phyloP scores from a whole-genome alignment of 2,888 invertebrate genomes.

The Trilocha varians region DNA sequence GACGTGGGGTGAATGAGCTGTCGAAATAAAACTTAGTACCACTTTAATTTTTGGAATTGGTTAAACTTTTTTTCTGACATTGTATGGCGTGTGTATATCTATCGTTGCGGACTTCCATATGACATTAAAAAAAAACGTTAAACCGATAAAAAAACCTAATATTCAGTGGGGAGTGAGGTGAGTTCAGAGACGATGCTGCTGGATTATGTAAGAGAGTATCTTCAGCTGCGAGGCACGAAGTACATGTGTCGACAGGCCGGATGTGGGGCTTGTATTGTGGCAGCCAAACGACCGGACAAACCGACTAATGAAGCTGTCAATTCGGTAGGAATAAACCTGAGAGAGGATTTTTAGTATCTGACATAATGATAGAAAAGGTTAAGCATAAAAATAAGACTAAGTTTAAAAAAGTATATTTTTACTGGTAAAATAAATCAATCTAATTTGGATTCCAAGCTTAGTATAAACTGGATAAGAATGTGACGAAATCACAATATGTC shows the following conservation, averaged over 20 bases:
- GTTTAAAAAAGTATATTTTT: background rate
- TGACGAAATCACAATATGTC: conserved; percentile 78
- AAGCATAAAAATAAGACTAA: conserved; percentile 19
- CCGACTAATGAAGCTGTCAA: conserved; percentile 65
- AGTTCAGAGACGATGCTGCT: conserved; percentile 55
- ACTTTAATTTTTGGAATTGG: no score
- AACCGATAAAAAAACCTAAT: no score
- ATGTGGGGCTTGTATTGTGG: conserved; percentile 76
- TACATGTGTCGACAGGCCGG: conserved; percentile 79
- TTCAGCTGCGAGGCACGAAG: conserved; percentile 76
- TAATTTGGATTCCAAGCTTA: conserved; percentile 76
- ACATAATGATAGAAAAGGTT: no score
- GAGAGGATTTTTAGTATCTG: no score
- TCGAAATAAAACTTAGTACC: no score
- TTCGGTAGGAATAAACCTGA: no score
- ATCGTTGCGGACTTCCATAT: no score
- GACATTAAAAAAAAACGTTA: no score
- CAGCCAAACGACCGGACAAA: conserved; percentile 31
- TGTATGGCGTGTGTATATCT: no score
- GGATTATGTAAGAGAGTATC: conserved; percentile 71
- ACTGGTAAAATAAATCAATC: conserved; percentile 80
- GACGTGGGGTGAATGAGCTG: no score
- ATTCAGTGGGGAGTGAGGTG: conserved; percentile 17
- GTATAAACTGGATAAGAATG: conserved; percentile 73
- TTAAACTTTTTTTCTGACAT: no score